phyloP scores from a whole-genome alignment of 2,113 vertebrate genomes.

The Sterna hirundo region DNA sequence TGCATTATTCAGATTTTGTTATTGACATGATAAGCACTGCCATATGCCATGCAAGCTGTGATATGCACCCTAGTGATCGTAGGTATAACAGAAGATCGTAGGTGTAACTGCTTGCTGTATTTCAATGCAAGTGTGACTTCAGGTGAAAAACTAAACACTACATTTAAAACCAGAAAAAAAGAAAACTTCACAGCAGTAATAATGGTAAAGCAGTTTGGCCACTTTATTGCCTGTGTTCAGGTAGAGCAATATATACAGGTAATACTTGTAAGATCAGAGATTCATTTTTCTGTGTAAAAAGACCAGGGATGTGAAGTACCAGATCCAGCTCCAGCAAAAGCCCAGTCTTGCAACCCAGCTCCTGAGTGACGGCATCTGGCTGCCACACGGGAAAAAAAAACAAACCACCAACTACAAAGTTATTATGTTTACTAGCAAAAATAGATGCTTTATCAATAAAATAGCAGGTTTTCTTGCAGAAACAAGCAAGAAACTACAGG shows the following conservation, averaged over 20 bases:
- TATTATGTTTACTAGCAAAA: neutral
- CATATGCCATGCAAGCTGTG: conserved; percentile 62
- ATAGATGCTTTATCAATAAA: neutral
- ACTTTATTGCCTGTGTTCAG: neutral
- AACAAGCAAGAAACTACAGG: neutral
- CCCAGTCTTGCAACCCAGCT: neutral
- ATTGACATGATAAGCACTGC: conserved; percentile 56
- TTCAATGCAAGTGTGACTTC: neutral
- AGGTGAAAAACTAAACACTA: neutral
- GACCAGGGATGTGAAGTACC: neutral
- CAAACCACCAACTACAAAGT: neutral
- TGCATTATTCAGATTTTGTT: conserved; percentile 44
- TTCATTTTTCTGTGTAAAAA: neutral
- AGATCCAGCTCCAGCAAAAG: neutral
- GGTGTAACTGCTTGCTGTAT: neutral
- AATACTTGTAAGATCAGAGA: neutral
- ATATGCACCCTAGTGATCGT: neutral
- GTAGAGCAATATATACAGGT: neutral
- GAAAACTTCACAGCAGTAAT: neutral
- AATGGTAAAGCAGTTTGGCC: neutral
- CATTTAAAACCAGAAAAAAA: neutral
- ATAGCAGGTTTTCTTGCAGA: neutral
- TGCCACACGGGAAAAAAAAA: accelerated
- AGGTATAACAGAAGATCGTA: neutral
- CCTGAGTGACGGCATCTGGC: neutral